Base-by-base conservation (phyloP, 2,888 invertebrate species). In the Myopa testacea region DNA sequence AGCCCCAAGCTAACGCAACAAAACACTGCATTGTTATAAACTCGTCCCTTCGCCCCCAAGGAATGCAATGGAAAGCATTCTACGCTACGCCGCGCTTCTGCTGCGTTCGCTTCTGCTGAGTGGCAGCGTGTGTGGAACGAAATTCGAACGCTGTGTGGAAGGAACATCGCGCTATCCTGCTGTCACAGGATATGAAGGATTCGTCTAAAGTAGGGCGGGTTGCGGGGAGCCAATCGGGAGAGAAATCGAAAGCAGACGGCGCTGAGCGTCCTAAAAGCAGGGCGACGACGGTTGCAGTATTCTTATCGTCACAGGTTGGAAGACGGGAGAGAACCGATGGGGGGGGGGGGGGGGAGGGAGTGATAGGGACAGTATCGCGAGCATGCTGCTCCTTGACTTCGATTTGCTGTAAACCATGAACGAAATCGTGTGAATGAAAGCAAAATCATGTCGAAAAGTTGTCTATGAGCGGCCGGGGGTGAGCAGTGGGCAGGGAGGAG, bases 381-480 rank as follows among this genome's bases (percentile, higher is more conserved):
- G 8, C n/a, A 12, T 4, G 50, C 52, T 34, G 50, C 69, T n/a
- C 26, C 55, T 55, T 26, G 12, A 12, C 6, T 70, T 70, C 55
- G 71, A 45, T 50, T 58, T 26, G 68, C 68, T 10, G 45, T 40
- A 40, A 14, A 6, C 65, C 65, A 1, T 38, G 14, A 65, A 38
- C 65, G 65, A 26, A 37, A 65, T 34, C 37, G 65, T 38, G 34
- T 65, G 38, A 65, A 34, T 65, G 65, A 65, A 65, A 65, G 65
- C 65, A 14, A 26, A 63, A 63, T 63, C 63, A 12, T 26, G 63
- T 6, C 4, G 34, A 65, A 38, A 65, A 38, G 34, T 16, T 37
- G 4, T 4, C 8, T 60, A 2, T 4, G 3, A 26, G n/a, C n/a
- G 26, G 14, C n/a, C 8, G 62, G 26, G 26, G 1, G 26, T 1